Base-by-base conservation (phyloP, 1,140 invertebrate genomes). In the Trypoxylus dichotomus region DNA sequence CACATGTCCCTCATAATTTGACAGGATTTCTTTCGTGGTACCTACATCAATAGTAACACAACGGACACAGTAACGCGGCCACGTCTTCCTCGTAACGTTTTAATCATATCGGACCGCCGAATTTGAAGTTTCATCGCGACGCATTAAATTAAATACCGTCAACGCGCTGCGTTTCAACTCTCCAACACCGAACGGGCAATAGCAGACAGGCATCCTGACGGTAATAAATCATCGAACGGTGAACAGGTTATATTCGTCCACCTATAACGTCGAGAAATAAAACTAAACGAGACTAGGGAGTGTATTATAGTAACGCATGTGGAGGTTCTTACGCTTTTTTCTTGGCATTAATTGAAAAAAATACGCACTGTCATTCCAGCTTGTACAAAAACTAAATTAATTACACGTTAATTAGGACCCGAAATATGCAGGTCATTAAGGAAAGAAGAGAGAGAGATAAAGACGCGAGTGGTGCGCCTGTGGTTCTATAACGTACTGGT, bases 391-490 rank as follows among this genome's bases (percentile, higher is more conserved):
- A 29, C 60, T 68, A 68, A 68, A 68, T 68, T 68, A 68, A 68
- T 68, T 68, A 68, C 21, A 68, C 60, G 24, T 68, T 68, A 68
- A 68, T 68, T 68, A 68, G 60, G 27, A 10, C 7, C 60, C 60
- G 60, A 68, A 68, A 68, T 68, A 68, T 68, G 60, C 60, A 68
- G 60, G 60, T 68, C 60, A 68, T 68, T 68, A 68, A 54, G n/a
- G 47, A 54, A 54, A 54, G 19, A 19, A 5, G 32, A 37, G 32
- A n/a, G 47, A 54, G 19, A n/a, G 47, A n/a, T n/a, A n/a, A n/a
- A 54, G 47, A 54, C 47, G 47, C 15, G 15, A 19, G 13, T 54
- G 15, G 47, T 54, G 47, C 19, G 47, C 47, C 15, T 19, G n/a
- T n/a, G n/a, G n/a, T n/a, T 5, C 13, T 54, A 54, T 54, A 54